Percentiles rank a stretch among this genome's conserved stretches.
These are phyloP conservation scores for Drosophila paulistorum DNA, from an alignment of 1,140 invertebrate genomes.

Conservation along the genomic window DNA sequence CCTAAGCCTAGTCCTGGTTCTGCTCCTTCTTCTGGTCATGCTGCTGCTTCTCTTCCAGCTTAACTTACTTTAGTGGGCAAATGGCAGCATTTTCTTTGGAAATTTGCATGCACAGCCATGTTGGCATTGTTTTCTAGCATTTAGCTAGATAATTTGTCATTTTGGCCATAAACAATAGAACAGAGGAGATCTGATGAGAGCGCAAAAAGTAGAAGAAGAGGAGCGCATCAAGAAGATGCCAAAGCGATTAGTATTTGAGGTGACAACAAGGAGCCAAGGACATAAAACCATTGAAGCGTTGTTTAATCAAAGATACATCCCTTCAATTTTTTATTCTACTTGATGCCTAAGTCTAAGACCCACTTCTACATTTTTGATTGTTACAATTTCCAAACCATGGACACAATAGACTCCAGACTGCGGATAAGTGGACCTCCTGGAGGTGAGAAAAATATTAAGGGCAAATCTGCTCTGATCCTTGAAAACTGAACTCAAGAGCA, in stretches of 20 bases:
- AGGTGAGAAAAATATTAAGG: conserved; percentile 80
- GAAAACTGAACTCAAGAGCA: conserved; percentile 51
- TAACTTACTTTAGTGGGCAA: conserved; percentile 79
- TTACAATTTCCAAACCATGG: conserved; percentile 55
- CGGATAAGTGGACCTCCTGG: conserved; percentile 74
- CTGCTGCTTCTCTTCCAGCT: conserved; percentile 43
- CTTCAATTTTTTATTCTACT: conserved; percentile 53
- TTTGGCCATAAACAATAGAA: conserved; percentile 25
- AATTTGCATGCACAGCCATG: conserved; percentile 46
- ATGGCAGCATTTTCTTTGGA: conserved; percentile 63
- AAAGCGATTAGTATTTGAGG: conserved; percentile 44
- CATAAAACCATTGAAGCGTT: conserved; percentile 63
- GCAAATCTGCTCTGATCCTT: conserved; percentile 46
- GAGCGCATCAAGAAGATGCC: neutral
- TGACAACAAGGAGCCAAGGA: conserved; percentile 43
- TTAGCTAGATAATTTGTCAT: conserved; percentile 70
- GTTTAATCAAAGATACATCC: conserved; percentile 48
- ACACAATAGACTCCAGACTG: conserved; percentile 56
- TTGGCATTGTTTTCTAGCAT: conserved; percentile 63
- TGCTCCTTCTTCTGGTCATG: conserved; percentile 7
- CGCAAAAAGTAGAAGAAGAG: neutral
- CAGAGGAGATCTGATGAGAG: conserved; percentile 4
- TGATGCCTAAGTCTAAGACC: conserved; percentile 73
- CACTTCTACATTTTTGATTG: conserved; percentile 60
- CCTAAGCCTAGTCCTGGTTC: conserved; percentile 46